Evolutionary conservation across 2,888 invertebrate species (phyloP).

Genomic region (Euclidia mi): DNA sequence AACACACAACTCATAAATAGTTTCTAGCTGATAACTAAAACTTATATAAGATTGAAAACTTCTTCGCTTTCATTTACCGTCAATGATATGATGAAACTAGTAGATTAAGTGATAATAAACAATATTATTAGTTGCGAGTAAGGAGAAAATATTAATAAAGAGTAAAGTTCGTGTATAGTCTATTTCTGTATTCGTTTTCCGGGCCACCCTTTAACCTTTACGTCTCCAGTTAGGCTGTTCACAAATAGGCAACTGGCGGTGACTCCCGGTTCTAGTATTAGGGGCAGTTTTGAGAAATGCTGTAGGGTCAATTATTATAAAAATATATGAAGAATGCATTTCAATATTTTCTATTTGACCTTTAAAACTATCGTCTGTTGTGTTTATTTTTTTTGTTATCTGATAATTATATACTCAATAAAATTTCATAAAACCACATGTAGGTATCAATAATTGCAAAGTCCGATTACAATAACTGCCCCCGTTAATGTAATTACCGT

Average conservation of each 20-base stretch:
- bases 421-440: no score
- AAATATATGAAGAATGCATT: no score
- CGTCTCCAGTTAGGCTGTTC: not conserved
- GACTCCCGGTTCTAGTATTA: not conserved
- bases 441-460: no score
- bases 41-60: conserved; percentile 11
- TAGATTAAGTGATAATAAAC: conserved; percentile 19
- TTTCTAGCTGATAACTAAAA: conserved; percentile 1
- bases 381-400: no score
- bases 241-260: not conserved
- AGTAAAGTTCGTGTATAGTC: conserved; percentile 2
- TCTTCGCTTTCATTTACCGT: conserved; percentile 9
- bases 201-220: conserved; percentile 1
- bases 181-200: conserved; percentile 5
- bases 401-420: no score
- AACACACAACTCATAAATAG: conserved; percentile 7
- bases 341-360: no score
- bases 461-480: no score
- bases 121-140: conserved; percentile 11
- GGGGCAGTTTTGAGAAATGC: no score
- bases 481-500: no score
- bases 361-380: no score
- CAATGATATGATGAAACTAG: conserved; percentile 15
- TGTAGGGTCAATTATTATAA: no score
- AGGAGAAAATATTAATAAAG: conserved; percentile 12